Evolutionary conservation across 2,113 vertebrate genomes (phyloP).

Genomic region (Euleptes europaea): DNA sequence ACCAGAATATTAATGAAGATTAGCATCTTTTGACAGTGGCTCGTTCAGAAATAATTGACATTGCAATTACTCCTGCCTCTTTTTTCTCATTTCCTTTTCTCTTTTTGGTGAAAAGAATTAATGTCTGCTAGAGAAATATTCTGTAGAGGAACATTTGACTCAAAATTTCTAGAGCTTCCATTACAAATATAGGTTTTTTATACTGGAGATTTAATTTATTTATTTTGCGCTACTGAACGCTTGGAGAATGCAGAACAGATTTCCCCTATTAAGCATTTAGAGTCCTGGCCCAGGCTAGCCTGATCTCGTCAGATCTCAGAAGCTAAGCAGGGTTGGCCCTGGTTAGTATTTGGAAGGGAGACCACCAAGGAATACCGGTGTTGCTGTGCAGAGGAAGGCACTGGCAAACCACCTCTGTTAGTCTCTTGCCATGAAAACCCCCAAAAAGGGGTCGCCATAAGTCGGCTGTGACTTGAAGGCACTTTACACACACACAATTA

Average conservation of each 20-base stretch:
- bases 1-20: conserved; percentile 44
- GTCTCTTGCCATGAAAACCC: no score
- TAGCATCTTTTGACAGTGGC: conserved; percentile 17
- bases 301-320: no score
- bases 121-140: not conserved
- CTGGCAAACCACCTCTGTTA: no score
- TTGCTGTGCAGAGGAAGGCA: no score
- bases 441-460: no score
- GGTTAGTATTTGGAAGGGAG: no score
- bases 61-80: conserved; percentile 35
- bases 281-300: not conserved
- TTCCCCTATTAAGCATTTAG: not conserved
- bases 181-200: conserved; percentile 2
- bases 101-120: conserved; percentile 10
- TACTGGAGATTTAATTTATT: conserved; percentile 11
- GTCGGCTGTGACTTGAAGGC: no score
- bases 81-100: conserved; percentile 1
- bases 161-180: not conserved
- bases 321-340: no score
- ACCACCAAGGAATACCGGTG: no score
- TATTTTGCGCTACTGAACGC: not conserved
- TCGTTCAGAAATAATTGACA: conserved; percentile 45
- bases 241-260: conserved; percentile 15
- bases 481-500: not conserved
- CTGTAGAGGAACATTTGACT: not conserved